Percentiles rank a stretch among this genome's conserved stretches.
These are phyloP conservation scores for Polietes domitor DNA, from an alignment of 2,888 invertebrate species.

Conservation along the genomic window DNA sequence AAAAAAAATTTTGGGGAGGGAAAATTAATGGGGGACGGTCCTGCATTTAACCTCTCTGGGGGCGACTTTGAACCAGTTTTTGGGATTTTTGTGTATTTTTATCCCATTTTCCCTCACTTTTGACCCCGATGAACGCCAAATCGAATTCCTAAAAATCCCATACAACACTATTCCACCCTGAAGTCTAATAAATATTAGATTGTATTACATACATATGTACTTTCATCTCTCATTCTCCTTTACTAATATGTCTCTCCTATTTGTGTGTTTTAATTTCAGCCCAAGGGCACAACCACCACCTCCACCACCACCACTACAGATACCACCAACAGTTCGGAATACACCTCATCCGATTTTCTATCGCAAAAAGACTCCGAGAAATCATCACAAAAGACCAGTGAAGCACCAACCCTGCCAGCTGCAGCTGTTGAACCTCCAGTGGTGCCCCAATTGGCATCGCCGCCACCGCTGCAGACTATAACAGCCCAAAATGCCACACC, in stretches of 20 bases:
- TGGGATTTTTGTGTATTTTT: no score
- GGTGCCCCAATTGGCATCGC: slow-evolving; percentile 36
- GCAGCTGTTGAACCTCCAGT: slow-evolving; percentile 56
- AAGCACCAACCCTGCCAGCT: neutral
- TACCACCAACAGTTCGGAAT: slow-evolving; percentile 39
- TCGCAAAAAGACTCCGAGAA: slow-evolving; percentile 34
- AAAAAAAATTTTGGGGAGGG: no score
- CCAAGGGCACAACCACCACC: slow-evolving; percentile 43
- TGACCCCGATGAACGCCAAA: no score
- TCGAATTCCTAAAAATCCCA: no score
- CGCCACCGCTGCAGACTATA: slow-evolving; percentile 1
- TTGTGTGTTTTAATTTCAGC: slow-evolving; percentile 33
- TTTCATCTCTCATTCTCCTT: neutral
- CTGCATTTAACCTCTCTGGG: no score
- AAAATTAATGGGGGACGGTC: no score
- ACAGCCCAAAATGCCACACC: neutral
- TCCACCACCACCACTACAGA: slow-evolving; percentile 21
- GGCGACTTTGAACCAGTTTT: no score
- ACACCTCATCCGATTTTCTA: slow-evolving; percentile 48
- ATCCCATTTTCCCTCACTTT: no score
- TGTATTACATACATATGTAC: no score
- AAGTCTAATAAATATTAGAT: no score
- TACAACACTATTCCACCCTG: no score
- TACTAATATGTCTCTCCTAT: neutral
- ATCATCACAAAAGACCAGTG: slow-evolving; percentile 27